Percentiles rank a stretch among this genome's conserved stretches.
Evolutionary conservation across 2,888 invertebrate species (phyloP).

Genomic region (Aporophyla lueneburgensis): DNA sequence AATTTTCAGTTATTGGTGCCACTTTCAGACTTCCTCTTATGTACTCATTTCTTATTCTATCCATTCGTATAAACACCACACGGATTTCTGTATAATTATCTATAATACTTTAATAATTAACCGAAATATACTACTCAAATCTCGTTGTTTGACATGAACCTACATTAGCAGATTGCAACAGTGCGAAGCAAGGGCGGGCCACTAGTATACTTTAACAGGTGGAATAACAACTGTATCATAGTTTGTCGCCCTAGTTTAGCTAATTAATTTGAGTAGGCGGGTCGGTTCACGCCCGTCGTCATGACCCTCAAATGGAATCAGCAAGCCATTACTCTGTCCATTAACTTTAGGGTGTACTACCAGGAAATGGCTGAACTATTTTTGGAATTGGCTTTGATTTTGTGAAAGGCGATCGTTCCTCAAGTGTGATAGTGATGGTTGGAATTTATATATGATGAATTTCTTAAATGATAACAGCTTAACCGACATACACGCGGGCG

Average conservation of each 20-base stretch:
- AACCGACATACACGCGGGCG: too few species aligned
- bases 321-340: slow-evolving; percentile 67
- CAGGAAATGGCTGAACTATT: slow-evolving; percentile 23
- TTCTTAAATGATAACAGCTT: slow-evolving; percentile 27
- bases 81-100: too few species aligned
- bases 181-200: neutral
- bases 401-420: neutral
- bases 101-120: neutral
- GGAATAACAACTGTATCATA: slow-evolving; percentile 39
- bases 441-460: slow-evolving; percentile 29
- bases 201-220: slow-evolving; percentile 44
- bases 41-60: too few species aligned
- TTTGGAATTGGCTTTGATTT: slow-evolving; percentile 26
- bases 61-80: too few species aligned
- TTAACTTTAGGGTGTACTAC: slow-evolving; percentile 55
- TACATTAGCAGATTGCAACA: neutral
- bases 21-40: too few species aligned
- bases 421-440: slow-evolving; percentile 2
- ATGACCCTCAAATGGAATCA: slow-evolving; percentile 73
- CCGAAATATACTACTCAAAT: neutral
- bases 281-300: slow-evolving; percentile 75
- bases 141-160: neutral
- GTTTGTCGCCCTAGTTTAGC: slow-evolving; percentile 73
- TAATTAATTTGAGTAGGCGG: slow-evolving; percentile 82
- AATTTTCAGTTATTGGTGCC: too few species aligned